Percentiles rank a stretch among this genome's conserved stretches.
Evolutionary conservation across 1,140 invertebrate species (phyloP).

Genomic region (Danaus melanippus): DNA sequence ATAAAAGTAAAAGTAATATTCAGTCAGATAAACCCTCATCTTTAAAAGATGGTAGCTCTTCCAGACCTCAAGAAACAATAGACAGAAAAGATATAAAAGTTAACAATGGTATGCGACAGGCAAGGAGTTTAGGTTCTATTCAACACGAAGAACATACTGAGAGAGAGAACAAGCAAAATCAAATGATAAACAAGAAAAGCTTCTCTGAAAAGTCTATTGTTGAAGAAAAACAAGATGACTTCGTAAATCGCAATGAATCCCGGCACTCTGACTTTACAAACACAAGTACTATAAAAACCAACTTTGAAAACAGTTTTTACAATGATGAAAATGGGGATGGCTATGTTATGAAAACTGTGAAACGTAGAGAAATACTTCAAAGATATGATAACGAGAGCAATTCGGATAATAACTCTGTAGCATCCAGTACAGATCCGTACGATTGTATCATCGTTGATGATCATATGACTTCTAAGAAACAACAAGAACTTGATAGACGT

Average conservation of each 20-base stretch:
- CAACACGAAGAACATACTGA: constrained; percentile 59
- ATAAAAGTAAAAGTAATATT: constrained; percentile 33
- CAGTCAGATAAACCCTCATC: constrained; percentile 46
- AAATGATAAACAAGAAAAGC: constrained; percentile 60
- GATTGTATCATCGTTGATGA: constrained; percentile 83
- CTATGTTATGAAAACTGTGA: constrained; percentile 78
- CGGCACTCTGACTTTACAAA: constrained; percentile 70
- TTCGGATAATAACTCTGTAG: constrained; percentile 75
- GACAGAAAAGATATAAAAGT: constrained; percentile 66
- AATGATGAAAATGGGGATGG: constrained; percentile 75
- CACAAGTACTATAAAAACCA: constrained; percentile 66
- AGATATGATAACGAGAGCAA: constrained; percentile 77
- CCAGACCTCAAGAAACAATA: constrained; percentile 64
- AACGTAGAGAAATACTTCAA: constrained; percentile 78
- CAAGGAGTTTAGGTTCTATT: constrained; percentile 66
- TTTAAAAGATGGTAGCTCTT: constrained; percentile 40
- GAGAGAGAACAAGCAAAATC: constrained; percentile 51
- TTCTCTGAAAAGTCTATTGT: constrained; percentile 64
- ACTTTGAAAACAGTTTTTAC: constrained; percentile 75
- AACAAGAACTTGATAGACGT: constrained; percentile 71
- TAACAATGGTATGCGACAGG: constrained; percentile 62
- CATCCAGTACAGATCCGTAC: constrained; percentile 78
- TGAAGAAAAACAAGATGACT: constrained; percentile 65
- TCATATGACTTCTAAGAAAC: constrained; percentile 76
- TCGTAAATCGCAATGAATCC: constrained; percentile 61